Conservation (phyloP, 1,140 invertebrate species). For the Arion vulgaris region DNA sequence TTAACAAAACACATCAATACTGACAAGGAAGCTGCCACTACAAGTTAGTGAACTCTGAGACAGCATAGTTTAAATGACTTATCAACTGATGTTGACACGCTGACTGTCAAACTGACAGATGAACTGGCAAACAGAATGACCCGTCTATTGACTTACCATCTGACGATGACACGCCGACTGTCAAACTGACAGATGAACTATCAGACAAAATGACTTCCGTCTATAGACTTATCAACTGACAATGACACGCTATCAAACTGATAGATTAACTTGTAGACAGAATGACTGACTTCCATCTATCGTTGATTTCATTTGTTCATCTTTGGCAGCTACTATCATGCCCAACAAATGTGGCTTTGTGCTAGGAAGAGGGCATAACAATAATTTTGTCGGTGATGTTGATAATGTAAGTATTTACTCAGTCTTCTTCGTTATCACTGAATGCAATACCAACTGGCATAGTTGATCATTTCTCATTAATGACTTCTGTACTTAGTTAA, state of each 20-base stretch:
- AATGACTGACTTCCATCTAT: no score
- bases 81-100: no score
- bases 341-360: conserved; percentile 13
- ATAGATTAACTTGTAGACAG: neutral
- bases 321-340: neutral
- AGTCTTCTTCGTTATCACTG: neutral
- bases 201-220: neutral
- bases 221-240: neutral
- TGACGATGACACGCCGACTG: neutral
- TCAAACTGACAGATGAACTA: neutral
- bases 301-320: neutral
- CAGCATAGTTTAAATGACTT: no score
- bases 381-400: neutral
- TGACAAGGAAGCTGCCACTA: no score
- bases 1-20: no score
- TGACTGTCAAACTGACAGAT: no score
- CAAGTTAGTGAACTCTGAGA: no score
- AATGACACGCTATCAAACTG: neutral
- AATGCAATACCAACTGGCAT: neutral
- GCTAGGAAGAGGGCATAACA: conserved; percentile 13
- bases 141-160: neutral
- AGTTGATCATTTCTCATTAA: neutral
- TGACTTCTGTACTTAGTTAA: neutral
- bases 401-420: neutral
- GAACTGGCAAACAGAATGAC: no score